Conservation (phyloP, 2,797 vertebrate genomes). For the Galagoides demidoff region DNA sequence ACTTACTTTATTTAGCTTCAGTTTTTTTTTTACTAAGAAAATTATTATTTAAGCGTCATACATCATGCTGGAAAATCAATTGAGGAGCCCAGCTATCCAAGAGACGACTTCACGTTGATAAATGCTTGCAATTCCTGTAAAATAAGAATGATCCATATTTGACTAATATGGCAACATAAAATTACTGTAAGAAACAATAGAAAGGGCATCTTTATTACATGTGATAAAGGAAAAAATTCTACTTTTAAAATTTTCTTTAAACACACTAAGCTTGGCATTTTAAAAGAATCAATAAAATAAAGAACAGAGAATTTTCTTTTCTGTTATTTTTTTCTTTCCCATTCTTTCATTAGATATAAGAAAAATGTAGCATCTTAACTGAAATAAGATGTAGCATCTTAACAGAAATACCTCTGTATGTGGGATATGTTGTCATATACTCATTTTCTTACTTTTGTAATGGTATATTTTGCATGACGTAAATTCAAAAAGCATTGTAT, state of each 20-base stretch:
- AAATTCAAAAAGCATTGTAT: not conserved
- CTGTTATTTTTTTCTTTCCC: not conserved
- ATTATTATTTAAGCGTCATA: not conserved
- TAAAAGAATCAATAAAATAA: not conserved
- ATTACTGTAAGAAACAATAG: not conserved
- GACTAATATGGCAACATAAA: slow-evolving; percentile 20
- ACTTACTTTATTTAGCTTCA: slow-evolving; percentile 8
- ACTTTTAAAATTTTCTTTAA: slow-evolving; percentile 21
- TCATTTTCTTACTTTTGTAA: not conserved
- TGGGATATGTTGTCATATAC: not conserved
- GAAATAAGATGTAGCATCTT: not conserved
- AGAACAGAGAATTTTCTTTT: not conserved
- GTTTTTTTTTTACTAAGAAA: slow-evolving; percentile 1
- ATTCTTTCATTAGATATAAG: not conserved
- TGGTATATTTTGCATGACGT: not conserved
- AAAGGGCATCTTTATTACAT: slow-evolving; percentile 20
- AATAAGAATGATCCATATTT: not conserved
- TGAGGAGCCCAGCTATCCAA: not conserved
- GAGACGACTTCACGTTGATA: slow-evolving; percentile 10
- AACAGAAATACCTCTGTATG: not conserved
- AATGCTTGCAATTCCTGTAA: slow-evolving; percentile 36
- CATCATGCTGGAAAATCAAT: not conserved
- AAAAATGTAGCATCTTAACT: not conserved
- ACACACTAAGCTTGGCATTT: not conserved
- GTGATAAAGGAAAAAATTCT: not conserved